These are phyloP conservation scores for Dermatophagoides farinae DNA, from an alignment of 1,140 invertebrate species.

Conservation along the genomic window DNA sequence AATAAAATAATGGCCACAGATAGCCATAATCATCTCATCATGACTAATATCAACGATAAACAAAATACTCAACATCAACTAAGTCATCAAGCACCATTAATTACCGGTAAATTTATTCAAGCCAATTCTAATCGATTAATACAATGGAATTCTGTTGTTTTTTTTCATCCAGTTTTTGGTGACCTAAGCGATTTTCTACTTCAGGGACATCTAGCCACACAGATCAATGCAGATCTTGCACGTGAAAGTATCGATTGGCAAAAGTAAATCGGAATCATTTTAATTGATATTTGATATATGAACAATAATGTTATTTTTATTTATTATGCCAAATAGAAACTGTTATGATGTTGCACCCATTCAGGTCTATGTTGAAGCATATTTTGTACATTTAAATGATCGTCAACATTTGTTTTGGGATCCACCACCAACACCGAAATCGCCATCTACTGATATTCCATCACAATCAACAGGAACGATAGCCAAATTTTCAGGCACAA, in stretches of 20 bases:
- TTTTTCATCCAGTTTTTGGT: neutral
- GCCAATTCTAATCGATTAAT: neutral
- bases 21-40: neutral
- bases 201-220: neutral
- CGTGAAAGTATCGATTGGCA: conserved; percentile 15
- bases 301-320: conserved; percentile 4
- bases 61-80: neutral
- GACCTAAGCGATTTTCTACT: neutral
- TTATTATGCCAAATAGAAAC: conserved; percentile 18
- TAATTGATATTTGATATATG: neutral
- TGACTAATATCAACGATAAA: neutral
- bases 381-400: conserved; percentile 52
- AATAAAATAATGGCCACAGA: neutral
- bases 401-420: conserved; percentile 18
- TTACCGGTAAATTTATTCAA: neutral
- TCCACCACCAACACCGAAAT: neutral
- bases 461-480: conserved; percentile 21
- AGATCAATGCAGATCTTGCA: conserved; percentile 7
- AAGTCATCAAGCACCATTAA: neutral
- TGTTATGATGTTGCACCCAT: conserved; percentile 31
- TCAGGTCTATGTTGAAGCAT: conserved; percentile 49
- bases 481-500: neutral
- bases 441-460: conserved; percentile 49
- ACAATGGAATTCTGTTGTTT: no score
- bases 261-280: conserved; percentile 32